Percentiles rank a stretch among this genome's conserved stretches.
These are phyloP conservation scores for Cavia porcellus DNA, from an alignment of 2,113 vertebrate genomes.

Conservation along the genomic window DNA sequence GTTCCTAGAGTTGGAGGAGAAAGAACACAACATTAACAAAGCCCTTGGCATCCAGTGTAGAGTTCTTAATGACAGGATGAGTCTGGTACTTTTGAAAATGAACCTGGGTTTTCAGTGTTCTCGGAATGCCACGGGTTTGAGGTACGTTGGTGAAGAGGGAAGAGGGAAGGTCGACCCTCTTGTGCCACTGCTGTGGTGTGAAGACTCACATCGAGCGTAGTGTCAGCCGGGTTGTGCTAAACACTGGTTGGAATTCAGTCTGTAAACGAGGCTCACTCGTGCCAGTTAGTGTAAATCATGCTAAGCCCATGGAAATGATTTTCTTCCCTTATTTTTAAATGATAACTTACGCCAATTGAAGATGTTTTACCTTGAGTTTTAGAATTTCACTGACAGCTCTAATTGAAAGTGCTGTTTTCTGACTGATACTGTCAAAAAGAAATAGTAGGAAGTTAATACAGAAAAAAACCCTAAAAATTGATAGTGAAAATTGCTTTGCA, in stretches of 20 bases:
- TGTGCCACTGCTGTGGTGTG: neutral
- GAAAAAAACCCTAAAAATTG: neutral
- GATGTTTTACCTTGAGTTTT: neutral
- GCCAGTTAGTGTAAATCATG: conserved; percentile 14
- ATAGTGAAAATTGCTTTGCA: neutral
- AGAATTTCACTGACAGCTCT: neutral
- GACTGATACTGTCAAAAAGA: neutral
- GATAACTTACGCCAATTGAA: neutral
- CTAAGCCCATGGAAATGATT: neutral
- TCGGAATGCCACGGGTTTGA: neutral
- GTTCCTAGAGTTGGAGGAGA: neutral
- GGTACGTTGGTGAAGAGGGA: neutral
- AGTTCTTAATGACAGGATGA: neutral
- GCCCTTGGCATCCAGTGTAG: neutral
- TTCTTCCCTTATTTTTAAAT: neutral
- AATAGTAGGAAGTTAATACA: neutral
- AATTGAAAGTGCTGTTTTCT: neutral
- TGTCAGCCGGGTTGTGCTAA: neutral
- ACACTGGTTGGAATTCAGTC: neutral
- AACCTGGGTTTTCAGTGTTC: neutral
- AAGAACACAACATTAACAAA: neutral
- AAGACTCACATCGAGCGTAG: neutral
- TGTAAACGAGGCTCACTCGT: neutral
- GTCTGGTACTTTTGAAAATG: neutral
- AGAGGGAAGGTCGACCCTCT: too few relatives aligned